Evolutionary conservation across 2,888 invertebrate genomes (phyloP), one percentile per base, ranked within the genome.

Genomic region (Pediacus dermestoides): DNA sequence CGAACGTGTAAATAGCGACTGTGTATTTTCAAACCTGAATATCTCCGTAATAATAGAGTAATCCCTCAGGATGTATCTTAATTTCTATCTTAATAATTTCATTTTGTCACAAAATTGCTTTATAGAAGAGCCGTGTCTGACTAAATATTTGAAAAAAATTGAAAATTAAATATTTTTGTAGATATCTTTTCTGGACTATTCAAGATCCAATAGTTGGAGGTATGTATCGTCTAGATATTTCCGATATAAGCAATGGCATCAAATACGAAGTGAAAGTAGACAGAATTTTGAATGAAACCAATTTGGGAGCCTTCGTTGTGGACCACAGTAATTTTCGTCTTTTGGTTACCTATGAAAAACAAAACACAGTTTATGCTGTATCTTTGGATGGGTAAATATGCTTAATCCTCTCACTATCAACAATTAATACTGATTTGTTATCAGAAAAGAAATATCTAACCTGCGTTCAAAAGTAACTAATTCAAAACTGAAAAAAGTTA

Each of bases 241-340:
- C 82, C 0, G 82, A 85, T 52, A 81, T 86, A 31, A 83, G 82
- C 36, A 85, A 85, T 55, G 84, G 84, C 1, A 79, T 84, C 1
- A 80, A 77, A 38, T 82, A 82, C 57, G 80, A 85, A 60, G 75
- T 81, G 0, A 74, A 73, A 34, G 82, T 82, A 0, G 77, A 80
- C 57, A 66, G 77, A 32, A 81, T 86, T 36, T 71, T 84, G 2
- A 74, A 78, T 31, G 81, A 82, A 48, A 69, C 76, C 1, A 72
- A 83, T 55, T 70, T 91, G n/a, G 85, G 84, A 3, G 84, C 88
- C 0, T 90, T 92, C 58, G 81, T 85, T 1, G 81, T 91, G 1
- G 91, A 92, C 61, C 84, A 87, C 53, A 78, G 80, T 1, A 87
- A 88, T 61, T 88, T 89, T 59, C 77, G 86, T 42, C 70, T 93